Percentiles rank a stretch among this genome's conserved stretches.
Evolutionary conservation across 2,888 invertebrate species (phyloP).

Genomic region (Eristalis tenax): DNA sequence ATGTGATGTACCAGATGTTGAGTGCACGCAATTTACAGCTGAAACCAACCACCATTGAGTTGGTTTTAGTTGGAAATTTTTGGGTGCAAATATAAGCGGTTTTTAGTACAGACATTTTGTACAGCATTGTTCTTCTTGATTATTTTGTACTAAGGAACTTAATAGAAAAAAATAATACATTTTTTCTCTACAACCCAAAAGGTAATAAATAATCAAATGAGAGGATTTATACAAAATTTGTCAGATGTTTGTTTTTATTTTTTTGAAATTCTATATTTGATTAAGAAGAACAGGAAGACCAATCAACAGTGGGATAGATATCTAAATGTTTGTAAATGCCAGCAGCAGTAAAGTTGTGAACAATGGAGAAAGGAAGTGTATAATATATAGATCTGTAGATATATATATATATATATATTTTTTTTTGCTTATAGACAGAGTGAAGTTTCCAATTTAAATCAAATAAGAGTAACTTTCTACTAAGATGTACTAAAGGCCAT

Average conservation of each 20-base stretch:
- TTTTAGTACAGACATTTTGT: constrained; percentile 44
- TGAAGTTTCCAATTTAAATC: constrained; percentile 35
- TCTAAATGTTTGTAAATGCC: constrained; percentile 47
- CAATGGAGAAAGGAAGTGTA: constrained; percentile 52
- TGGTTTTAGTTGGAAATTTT: constrained; percentile 38
- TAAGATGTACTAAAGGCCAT: constrained; percentile 55
- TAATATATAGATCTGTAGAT: background rate
- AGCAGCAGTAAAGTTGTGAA: constrained; percentile 64
- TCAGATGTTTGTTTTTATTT: constrained; percentile 12
- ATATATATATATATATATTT: constrained; percentile 15
- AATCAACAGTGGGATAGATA: constrained; percentile 57
- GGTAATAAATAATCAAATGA: constrained; percentile 40
- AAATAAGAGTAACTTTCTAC: constrained; percentile 21
- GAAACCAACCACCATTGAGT: constrained; percentile 2
- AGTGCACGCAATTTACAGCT: constrained; percentile 18
- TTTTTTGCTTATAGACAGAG: constrained; percentile 45
- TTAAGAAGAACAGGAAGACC: constrained; percentile 35
- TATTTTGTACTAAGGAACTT: constrained; percentile 49
- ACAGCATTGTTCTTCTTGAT: constrained; percentile 27
- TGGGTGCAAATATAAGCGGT: constrained; percentile 23
- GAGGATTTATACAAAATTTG: constrained; percentile 11
- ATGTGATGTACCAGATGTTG: constrained; percentile 29
- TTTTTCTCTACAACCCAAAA: constrained; percentile 61
- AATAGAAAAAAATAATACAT: constrained; percentile 19
- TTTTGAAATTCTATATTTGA: background rate